A percentile compares a stretch with the other conserved stretches of the same genome.
Evolutionary conservation across 2,113 vertebrate genomes (phyloP).

Genomic region (Todiramphus saurophagus): DNA sequence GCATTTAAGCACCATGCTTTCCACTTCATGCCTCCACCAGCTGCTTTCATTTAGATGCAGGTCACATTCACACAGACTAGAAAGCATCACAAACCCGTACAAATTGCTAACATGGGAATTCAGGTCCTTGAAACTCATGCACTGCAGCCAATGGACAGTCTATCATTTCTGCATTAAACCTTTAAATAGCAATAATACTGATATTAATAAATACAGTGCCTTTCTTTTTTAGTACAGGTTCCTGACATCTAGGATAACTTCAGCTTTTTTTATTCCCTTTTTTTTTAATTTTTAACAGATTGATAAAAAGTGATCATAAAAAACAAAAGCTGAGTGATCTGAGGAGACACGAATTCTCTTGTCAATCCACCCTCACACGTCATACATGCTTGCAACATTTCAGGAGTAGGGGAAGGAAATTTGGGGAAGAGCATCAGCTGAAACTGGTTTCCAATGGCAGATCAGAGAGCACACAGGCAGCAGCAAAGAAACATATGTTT

Average conservation of each 20-base stretch:
- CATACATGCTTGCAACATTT: neutral
- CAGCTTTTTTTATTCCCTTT: neutral
- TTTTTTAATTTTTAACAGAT: neutral
- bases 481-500: slow-evolving; percentile 62
- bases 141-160: slow-evolving; percentile 18
- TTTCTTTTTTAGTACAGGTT: neutral
- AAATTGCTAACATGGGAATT: slow-evolving; percentile 55
- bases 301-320: neutral
- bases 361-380: neutral
- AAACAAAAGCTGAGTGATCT: neutral
- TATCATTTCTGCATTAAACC: slow-evolving; percentile 23
- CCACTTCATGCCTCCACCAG: slow-evolving; percentile 3
- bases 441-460: slow-evolving; percentile 29
- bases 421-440: neutral
- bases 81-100: slow-evolving; percentile 46
- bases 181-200: slow-evolving; percentile 43
- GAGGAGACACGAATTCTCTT: neutral
- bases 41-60: slow-evolving; percentile 50
- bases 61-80: slow-evolving; percentile 33
- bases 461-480: slow-evolving; percentile 40
- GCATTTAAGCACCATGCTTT: neutral
- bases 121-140: slow-evolving; percentile 25
- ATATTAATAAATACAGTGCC: neutral
- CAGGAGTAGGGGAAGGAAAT: neutral
- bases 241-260: neutral